Conservation (phyloP, 2,113 vertebrate genomes). For the Pomatorhinus ruficollis region DNA sequence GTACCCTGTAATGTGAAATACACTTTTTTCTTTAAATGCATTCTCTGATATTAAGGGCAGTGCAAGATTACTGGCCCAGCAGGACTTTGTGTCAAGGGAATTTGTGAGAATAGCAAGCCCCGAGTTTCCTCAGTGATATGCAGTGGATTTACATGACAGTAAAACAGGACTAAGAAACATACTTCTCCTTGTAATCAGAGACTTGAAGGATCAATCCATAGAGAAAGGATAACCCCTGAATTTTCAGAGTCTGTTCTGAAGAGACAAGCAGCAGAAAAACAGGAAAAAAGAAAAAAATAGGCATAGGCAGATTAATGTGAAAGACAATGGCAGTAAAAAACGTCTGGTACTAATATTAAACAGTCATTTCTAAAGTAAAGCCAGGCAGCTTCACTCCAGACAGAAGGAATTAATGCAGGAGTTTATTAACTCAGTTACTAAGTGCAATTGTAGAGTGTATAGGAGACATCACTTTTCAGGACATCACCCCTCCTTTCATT, state of each 20-base stretch:
- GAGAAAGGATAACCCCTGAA: background rate
- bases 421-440: background rate
- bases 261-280: background rate
- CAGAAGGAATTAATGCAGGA: background rate
- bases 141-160: background rate
- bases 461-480: background rate
- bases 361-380: background rate
- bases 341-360: background rate
- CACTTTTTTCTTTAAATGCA: background rate
- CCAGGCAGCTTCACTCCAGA: background rate
- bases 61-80: background rate
- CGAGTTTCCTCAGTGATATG: background rate
- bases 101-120: background rate
- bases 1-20: background rate
- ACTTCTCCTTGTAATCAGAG: background rate
- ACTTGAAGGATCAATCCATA: background rate
- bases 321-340: background rate
- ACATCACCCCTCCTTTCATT: background rate
- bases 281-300: background rate
- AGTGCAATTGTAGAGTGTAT: background rate
- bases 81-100: fast-evolving
- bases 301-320: background rate
- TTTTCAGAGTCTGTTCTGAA: background rate
- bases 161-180: background rate
- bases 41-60: background rate